Evolutionary conservation across 2,888 invertebrate species (phyloP), one percentile per base, ranked within the genome.

Genomic region (Lysandra bellargus): DNA sequence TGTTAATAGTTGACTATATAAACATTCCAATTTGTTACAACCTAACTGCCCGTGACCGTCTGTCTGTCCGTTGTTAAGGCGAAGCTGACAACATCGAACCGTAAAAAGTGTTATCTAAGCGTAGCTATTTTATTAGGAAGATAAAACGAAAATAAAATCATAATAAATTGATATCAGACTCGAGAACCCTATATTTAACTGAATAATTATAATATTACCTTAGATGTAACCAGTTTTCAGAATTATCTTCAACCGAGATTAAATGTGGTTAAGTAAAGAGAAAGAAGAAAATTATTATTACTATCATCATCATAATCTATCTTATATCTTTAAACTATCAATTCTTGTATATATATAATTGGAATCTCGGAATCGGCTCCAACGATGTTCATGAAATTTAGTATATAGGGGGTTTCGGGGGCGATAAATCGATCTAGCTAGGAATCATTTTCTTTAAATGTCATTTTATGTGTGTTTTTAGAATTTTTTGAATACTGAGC

Each of bases 1-100:
- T 44, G 75, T 75, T 75, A 75, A 75, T 75, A 75, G 12, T 23
- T 49, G 75, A 75, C 76, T 76, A 44, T 73, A 60, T 81, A 81
- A 81, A 80, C 78, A 78, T 75, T 78, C 73, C 81, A 81, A 80
- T 82, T 82, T 80, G 80, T 78, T 79, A 74, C 57, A 79, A 80
- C 30, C 44, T 80, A 79, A 53, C 80, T 72, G 78, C 14, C 79
- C 76, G 81, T 75, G 79, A 82, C 82, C 57, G 81, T 80, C 79
- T 82, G 78, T 49, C 76, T 80, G 44, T 79, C 73, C 44, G 40
- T 33, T 37, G 79, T 82, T 81, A 82, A 82, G 82, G 80, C n/a
- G 76, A 82, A 78, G 69, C 6, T 44, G 9, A 37, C 5, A 23
- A 4, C 37, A 77, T 61, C 5, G 1, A 2, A 23, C 7, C 61